Evolutionary conservation across 2,113 vertebrate genomes (phyloP).

Genomic region (Pachypanchax playfairii): DNA sequence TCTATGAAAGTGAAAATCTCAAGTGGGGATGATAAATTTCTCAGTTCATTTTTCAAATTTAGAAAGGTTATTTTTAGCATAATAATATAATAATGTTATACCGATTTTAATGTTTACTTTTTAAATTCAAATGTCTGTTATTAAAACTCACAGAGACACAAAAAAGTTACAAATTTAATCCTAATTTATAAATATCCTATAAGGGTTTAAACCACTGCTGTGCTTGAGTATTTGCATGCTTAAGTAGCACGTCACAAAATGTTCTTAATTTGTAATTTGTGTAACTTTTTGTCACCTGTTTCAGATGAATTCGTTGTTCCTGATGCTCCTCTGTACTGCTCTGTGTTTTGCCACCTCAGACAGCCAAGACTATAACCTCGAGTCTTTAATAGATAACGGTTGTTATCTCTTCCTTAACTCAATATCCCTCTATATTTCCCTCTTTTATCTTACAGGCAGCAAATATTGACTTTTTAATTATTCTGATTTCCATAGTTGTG

Average conservation of each 20-base stretch:
- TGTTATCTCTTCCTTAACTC: conserved; percentile 18
- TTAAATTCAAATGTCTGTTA: too few species aligned
- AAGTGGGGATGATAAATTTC: too few species aligned
- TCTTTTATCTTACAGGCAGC: background rate
- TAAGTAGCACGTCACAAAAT: background rate
- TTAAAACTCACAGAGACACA: too few species aligned
- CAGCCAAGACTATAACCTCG: conserved; percentile 2
- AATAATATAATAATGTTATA: too few species aligned
- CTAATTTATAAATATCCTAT: too few species aligned
- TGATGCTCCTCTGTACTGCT: conserved; percentile 39
- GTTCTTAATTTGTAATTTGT: background rate
- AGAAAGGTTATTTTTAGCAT: too few species aligned
- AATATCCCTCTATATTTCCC: background rate
- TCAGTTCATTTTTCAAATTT: too few species aligned
- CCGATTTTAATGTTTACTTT: too few species aligned
- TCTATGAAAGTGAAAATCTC: too few species aligned
- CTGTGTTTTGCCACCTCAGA: conserved; percentile 16
- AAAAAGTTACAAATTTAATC: too few species aligned
- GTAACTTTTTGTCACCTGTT: background rate
- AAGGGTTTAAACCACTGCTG: too few species aligned
- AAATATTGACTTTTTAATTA: background rate
- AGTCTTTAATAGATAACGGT: conserved; percentile 71
- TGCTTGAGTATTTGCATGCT: background rate
- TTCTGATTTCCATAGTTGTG: conserved; percentile 56
- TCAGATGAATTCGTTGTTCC: conserved; percentile 66